A percentile compares a stretch with the other conserved stretches of the same genome.
phyloP scores from a whole-genome alignment of 2,113 vertebrate species.

The Tapirus terrestris region DNA sequence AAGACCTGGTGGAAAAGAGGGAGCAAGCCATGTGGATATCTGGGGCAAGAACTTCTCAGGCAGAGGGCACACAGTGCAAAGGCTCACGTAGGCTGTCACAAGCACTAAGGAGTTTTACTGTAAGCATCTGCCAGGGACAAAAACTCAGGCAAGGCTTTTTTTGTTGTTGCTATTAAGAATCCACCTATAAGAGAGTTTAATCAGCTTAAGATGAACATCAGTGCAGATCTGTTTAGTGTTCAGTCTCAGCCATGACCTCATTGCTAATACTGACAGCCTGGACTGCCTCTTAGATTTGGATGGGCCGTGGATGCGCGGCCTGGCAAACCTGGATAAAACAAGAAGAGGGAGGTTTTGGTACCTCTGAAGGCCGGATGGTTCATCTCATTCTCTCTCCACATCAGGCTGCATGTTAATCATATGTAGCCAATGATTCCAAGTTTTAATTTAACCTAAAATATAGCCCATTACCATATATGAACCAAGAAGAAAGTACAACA shows the following conservation, averaged over 20 bases:
- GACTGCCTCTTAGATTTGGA: background rate
- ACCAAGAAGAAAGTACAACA: background rate
- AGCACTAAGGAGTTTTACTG: conserved; percentile 47
- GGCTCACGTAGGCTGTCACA: background rate
- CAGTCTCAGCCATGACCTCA: conserved; percentile 53
- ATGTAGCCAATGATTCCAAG: background rate
- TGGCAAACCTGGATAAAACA: background rate
- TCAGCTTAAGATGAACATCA: conserved; percentile 73
- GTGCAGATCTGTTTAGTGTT: conserved; percentile 65
- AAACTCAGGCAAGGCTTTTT: conserved; percentile 53
- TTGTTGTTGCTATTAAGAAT: conserved; percentile 60
- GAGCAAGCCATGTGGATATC: background rate
- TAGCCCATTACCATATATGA: background rate
- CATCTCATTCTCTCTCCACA: background rate
- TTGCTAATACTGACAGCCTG: conserved; percentile 34
- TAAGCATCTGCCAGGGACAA: conserved; percentile 57
- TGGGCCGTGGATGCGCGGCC: background rate
- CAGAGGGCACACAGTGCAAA: background rate
- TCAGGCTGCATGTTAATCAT: background rate
- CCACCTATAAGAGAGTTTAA: conserved; percentile 60
- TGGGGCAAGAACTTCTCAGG: background rate
- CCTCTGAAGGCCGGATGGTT: background rate
- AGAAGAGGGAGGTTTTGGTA: background rate
- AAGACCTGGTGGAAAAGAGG: background rate
- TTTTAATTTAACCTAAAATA: conserved; percentile 42